A percentile compares a stretch with the other conserved stretches of the same genome.
Conservation (phyloP, 2,113 vertebrate genomes). For the Podarcis muralis region DNA sequence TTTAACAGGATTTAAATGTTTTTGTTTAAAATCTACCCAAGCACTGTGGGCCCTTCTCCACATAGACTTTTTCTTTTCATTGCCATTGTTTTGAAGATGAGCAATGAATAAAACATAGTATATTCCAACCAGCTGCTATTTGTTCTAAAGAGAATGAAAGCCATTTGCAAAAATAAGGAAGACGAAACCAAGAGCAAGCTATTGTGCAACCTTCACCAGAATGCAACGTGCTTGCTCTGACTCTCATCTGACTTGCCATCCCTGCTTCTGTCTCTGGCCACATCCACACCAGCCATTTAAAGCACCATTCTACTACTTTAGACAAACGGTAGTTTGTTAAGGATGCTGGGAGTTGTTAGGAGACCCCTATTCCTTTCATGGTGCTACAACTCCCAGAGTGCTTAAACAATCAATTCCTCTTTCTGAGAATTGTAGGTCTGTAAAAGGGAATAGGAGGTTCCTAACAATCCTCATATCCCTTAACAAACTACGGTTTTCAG, state of each 20-base stretch:
- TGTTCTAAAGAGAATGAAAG: constrained; percentile 24
- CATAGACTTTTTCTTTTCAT: constrained; percentile 16
- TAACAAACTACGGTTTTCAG: no score
- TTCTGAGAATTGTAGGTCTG: no score
- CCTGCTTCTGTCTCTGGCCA: neutral
- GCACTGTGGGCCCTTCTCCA: neutral
- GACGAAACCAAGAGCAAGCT: constrained; percentile 4
- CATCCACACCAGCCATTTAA: no score
- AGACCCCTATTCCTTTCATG: no score
- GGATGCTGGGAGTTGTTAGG: no score
- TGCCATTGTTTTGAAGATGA: constrained; percentile 6
- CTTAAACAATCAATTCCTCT: no score
- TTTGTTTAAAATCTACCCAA: neutral
- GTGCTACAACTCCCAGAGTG: no score
- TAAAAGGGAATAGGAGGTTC: no score
- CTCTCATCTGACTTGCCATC: neutral
- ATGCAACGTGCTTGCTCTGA: neutral
- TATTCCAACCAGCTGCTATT: neutral
- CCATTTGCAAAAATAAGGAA: neutral
- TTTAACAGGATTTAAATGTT: neutral
- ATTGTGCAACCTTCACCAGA: constrained; percentile 15
- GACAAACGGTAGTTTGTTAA: no score
- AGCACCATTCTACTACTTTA: no score
- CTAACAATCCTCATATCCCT: no score
- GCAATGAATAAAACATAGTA: constrained; percentile 6